These are phyloP conservation scores for Scytalopus superciliaris DNA, from an alignment of 2,113 vertebrate species.

Conservation along the genomic window DNA sequence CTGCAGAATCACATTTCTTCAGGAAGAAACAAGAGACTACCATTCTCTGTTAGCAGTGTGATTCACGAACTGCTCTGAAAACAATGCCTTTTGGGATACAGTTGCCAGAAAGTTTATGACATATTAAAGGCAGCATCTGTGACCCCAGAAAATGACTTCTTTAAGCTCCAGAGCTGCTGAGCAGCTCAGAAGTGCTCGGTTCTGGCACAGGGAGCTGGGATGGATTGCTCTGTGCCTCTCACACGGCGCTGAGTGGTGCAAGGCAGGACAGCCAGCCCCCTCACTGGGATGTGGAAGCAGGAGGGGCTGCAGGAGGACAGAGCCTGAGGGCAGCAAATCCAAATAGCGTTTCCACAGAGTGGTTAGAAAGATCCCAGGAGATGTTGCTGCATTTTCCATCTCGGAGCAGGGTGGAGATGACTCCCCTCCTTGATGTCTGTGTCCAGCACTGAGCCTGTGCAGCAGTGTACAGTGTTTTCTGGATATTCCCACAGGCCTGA, in stretches of 20 bases:
- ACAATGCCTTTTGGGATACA: not conserved
- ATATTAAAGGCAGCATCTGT: not conserved
- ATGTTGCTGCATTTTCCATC: not conserved
- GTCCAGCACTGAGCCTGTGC: not conserved
- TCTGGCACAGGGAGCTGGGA: not conserved
- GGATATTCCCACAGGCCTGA: not conserved
- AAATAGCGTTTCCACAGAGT: not conserved
- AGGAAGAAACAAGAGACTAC: not conserved
- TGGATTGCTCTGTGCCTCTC: not conserved
- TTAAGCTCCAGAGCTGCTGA: not conserved
- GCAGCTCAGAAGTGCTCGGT: not conserved
- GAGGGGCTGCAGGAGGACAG: not conserved
- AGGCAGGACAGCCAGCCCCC: not conserved
- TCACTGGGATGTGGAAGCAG: not conserved
- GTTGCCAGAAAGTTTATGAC: not conserved
- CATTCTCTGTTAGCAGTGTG: not conserved
- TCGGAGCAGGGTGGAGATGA: not conserved
- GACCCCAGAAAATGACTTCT: not conserved
- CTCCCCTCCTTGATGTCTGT: not conserved
- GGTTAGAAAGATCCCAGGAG: not conserved
- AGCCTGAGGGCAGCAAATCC: not conserved
- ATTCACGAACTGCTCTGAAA: not conserved
- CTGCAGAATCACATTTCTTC: not conserved
- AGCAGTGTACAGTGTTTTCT: not conserved
- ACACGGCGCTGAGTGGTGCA: accelerated